A percentile compares a stretch with the other conserved stretches of the same genome.
These are phyloP conservation scores for Paedocypris micromegethes DNA, from an alignment of 2,797 vertebrate species.

Conservation along the genomic window DNA sequence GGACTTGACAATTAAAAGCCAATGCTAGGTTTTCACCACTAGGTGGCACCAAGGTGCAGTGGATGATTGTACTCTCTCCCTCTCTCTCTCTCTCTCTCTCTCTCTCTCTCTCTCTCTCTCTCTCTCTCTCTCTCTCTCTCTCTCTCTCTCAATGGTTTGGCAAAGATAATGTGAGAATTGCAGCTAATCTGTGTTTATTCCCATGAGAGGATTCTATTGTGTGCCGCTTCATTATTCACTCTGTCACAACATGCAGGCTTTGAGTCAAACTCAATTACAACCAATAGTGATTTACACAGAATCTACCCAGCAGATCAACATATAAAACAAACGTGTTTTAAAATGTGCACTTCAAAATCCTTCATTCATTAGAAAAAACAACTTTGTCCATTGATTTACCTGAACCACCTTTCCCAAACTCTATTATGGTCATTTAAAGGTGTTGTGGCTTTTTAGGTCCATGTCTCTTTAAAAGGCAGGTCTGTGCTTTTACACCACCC, in stretches of 20 bases:
- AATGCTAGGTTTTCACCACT: conserved; percentile 26
- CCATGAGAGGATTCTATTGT: conserved; percentile 87
- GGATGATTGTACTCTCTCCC: conserved; percentile 3
- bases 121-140: conserved; percentile 4
- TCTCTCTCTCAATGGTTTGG: conserved; percentile 55
- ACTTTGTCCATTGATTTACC: too few species aligned
- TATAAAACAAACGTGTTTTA: neutral
- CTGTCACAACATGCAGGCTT: conserved; percentile 33
- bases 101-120: neutral
- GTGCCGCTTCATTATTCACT: conserved; percentile 37
- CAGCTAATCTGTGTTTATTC: conserved; percentile 55
- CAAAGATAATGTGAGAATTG: conserved; percentile 66
- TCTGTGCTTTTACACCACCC: conserved; percentile 34
- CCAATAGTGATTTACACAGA: conserved; percentile 27
- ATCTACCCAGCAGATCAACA: conserved; percentile 9
- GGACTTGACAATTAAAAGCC: neutral
- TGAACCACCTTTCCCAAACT: neutral
- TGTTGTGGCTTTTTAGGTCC: neutral
- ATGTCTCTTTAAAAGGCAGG: conserved; percentile 52
- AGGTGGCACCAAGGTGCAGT: conserved; percentile 46
- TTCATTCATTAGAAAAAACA: too few species aligned
- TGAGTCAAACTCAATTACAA: conserved; percentile 37
- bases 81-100: conserved; percentile 27
- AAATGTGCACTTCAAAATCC: too few species aligned
- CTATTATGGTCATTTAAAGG: too few species aligned